Percentiles rank a stretch among this genome's conserved stretches.
These are phyloP conservation scores for Spilosoma lubricipeda DNA, from an alignment of 2,888 invertebrate species.

Conservation along the genomic window DNA sequence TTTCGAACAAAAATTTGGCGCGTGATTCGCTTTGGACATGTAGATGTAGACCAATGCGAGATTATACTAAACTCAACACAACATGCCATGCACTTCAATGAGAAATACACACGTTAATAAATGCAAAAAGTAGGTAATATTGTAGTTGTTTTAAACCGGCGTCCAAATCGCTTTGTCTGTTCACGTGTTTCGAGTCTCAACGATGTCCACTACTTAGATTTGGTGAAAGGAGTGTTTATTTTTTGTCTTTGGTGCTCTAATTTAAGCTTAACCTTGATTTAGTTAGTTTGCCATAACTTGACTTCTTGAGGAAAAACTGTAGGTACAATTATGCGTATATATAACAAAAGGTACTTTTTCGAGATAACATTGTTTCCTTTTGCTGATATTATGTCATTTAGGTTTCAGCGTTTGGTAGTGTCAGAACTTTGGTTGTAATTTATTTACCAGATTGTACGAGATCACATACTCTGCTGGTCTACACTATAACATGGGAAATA, in stretches of 20 bases:
- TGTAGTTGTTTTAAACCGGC: slow-evolving; percentile 47
- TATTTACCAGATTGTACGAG: neutral
- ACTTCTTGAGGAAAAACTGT: slow-evolving; percentile 16
- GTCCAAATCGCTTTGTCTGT: slow-evolving; percentile 32
- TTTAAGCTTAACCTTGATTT: slow-evolving; percentile 70
- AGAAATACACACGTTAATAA: slow-evolving; percentile 65
- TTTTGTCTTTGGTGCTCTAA: slow-evolving; percentile 58
- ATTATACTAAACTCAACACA: slow-evolving; percentile 71
- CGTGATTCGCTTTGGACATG: slow-evolving; percentile 48
- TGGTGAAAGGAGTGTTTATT: slow-evolving; percentile 65
- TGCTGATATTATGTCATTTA: neutral
- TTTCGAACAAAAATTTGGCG: slow-evolving; percentile 29
- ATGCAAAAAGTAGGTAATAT: slow-evolving; percentile 67
- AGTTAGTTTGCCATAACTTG: slow-evolving; percentile 46
- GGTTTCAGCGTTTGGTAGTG: neutral
- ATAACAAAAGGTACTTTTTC: slow-evolving; percentile 15
- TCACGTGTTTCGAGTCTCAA: slow-evolving; percentile 17
- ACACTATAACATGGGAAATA: no score
- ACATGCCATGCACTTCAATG: slow-evolving; percentile 67
- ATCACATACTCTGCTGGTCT: neutral
- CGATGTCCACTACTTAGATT: slow-evolving; percentile 48
- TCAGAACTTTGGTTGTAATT: neutral
- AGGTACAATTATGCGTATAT: slow-evolving; percentile 23
- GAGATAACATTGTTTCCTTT: slow-evolving; percentile 26
- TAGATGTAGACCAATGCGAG: slow-evolving; percentile 56